A percentile compares a stretch with the other conserved stretches of the same genome.
Evolutionary conservation across 2,113 vertebrate species (phyloP).

Genomic region (Falco punctatus): DNA sequence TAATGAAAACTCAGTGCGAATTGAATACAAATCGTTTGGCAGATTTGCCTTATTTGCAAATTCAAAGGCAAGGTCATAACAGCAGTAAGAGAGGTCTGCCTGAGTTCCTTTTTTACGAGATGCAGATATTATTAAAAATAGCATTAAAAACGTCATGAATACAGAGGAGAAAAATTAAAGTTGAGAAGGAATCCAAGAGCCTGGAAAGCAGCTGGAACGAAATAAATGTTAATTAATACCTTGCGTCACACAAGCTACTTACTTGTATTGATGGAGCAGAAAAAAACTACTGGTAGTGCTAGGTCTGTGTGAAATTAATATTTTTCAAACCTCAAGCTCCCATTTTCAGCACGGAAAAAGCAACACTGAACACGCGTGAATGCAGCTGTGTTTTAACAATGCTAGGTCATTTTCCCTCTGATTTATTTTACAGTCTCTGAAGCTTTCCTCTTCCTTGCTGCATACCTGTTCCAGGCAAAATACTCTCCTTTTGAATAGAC

Average conservation of each 20-base stretch:
- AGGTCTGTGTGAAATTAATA: background rate
- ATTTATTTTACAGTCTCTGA: background rate
- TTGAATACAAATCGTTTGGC: background rate
- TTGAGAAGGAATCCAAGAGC: background rate
- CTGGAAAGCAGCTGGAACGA: background rate
- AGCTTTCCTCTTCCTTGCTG: background rate
- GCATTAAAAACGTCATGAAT: background rate
- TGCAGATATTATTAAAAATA: conserved; percentile 14
- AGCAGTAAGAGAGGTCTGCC: background rate
- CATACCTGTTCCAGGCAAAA: background rate
- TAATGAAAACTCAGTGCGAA: background rate
- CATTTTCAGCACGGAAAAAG: background rate
- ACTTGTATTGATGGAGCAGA: background rate
- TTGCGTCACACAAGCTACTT: background rate
- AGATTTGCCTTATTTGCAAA: conserved; percentile 2
- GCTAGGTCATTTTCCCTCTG: background rate
- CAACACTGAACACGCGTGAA: background rate
- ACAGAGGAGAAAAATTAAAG: conserved; percentile 2
- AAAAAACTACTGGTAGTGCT: background rate
- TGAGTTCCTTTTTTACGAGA: background rate
- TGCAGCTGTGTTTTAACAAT: conserved; percentile 14
- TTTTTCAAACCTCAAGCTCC: background rate
- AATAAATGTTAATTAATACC: conserved; percentile 22
- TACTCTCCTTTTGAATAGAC: background rate
- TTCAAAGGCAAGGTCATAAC: conserved; percentile 19